Evolutionary conservation across 2,113 vertebrate species (phyloP).

Genomic region (Hypomesus transpacificus): DNA sequence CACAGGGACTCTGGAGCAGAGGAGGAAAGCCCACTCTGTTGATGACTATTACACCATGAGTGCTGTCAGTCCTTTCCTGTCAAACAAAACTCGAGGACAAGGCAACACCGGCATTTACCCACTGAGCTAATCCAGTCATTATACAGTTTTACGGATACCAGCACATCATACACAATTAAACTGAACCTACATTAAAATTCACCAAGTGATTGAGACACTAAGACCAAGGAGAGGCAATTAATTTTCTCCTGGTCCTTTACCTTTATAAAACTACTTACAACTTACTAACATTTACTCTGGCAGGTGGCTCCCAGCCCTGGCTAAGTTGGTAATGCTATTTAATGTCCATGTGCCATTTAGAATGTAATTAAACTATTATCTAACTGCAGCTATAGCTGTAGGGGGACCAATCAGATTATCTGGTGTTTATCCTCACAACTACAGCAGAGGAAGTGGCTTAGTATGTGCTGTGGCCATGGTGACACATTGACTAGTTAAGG

Average conservation of each 20-base stretch:
- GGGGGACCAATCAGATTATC: background rate
- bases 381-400: conserved; percentile 1
- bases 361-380: conserved; percentile 43
- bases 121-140: too few species aligned
- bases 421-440: conserved; percentile 28
- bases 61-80: too few species aligned
- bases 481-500: conserved; percentile 8
- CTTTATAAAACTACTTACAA: conserved; percentile 17
- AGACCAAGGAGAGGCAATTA: background rate
- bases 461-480: conserved; percentile 35
- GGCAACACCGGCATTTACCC: too few species aligned
- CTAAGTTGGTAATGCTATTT: conserved; percentile 15
- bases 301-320: background rate
- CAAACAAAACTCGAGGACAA: too few species aligned
- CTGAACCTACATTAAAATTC: background rate
- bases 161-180: too few species aligned
- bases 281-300: conserved; percentile 7
- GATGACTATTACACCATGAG: background rate
- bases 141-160: too few species aligned
- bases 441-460: conserved; percentile 17
- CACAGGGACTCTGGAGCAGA: background rate
- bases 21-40: background rate
- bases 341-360: conserved; percentile 4
- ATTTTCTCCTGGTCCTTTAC: background rate
- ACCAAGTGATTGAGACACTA: conserved; percentile 2